Conservation (phyloP, 2,888 invertebrate genomes). For the Agonopterix subpropinquella region DNA sequence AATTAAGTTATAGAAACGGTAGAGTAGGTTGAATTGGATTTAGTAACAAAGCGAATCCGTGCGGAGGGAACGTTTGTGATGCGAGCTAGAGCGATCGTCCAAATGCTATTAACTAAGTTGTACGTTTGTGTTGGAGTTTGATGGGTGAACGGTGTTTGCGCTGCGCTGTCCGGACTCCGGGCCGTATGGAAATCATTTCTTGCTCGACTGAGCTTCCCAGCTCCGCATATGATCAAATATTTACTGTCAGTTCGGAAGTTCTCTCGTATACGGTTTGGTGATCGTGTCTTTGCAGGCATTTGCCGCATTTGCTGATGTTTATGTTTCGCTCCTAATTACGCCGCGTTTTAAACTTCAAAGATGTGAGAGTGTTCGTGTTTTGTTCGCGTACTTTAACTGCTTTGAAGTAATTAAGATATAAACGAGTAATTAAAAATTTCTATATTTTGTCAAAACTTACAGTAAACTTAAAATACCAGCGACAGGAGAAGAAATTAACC, state of each 20-base stretch:
- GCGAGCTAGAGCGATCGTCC: conserved; percentile 41
- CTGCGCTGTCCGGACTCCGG: conserved; percentile 55
- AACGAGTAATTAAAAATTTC: no score
- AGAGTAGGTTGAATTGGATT: conserved; percentile 19
- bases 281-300: conserved; percentile 53
- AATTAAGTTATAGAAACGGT: conserved; percentile 9
- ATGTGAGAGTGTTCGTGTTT: no score
- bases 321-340: conserved; percentile 35
- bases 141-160: conserved; percentile 63
- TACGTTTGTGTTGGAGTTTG: conserved; percentile 64
- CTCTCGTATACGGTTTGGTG: conserved; percentile 35
- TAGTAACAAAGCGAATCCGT: conserved; percentile 35
- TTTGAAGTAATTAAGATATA: no score
- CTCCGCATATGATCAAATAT: conserved; percentile 63
- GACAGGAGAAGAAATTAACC: no score
- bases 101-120: conserved; percentile 68
- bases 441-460: no score
- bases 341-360: conserved; percentile 11
- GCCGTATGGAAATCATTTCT: conserved; percentile 68
- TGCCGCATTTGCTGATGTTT: conserved; percentile 42
- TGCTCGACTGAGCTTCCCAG: conserved; percentile 57
- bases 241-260: conserved; percentile 53
- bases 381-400: no score
- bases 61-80: conserved; percentile 38
- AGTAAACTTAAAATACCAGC: no score